phyloP scores from a whole-genome alignment of 2,888 invertebrate genomes.

The Drosophila sordidula region DNA sequence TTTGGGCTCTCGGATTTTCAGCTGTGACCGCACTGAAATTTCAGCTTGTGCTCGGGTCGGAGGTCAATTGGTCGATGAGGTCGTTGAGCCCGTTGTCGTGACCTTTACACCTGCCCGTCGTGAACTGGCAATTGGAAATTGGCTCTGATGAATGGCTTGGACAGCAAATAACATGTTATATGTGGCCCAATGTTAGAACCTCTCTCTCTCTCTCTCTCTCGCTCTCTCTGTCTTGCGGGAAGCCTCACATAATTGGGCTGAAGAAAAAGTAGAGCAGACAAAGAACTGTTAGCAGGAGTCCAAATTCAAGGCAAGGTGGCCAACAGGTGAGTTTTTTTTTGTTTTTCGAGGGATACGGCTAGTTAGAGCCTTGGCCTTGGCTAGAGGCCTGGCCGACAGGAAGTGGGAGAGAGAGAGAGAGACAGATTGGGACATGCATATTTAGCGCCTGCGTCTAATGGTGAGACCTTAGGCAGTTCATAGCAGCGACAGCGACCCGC shows the following conservation, averaged over 20 bases:
- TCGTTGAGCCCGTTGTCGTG: slow-evolving; percentile 26
- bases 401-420: neutral
- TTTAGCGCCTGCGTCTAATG: slow-evolving; percentile 57
- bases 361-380: slow-evolving; percentile 52
- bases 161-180: slow-evolving; percentile 62
- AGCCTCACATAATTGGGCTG: slow-evolving; percentile 35
- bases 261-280: neutral
- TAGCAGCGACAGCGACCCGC: slow-evolving; percentile 47
- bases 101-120: slow-evolving; percentile 58
- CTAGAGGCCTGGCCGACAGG: no score
- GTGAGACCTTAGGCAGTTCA: neutral
- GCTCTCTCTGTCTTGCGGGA: slow-evolving; percentile 5
- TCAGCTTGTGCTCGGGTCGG: slow-evolving; percentile 6
- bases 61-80: slow-evolving; percentile 10
- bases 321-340: slow-evolving; percentile 64
- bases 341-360: slow-evolving; percentile 57
- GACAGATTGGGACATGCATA: slow-evolving; percentile 31
- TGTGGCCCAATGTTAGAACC: neutral
- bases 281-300: slow-evolving; percentile 5
- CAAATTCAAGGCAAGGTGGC: neutral
- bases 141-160: slow-evolving; percentile 37
- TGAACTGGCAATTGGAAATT: slow-evolving; percentile 12
- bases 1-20: neutral
- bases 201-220: neutral
- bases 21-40: slow-evolving; percentile 4